Base-by-base conservation (phyloP, 2,113 vertebrate genomes). In the Pseudorhombus dupliciocellatus region DNA sequence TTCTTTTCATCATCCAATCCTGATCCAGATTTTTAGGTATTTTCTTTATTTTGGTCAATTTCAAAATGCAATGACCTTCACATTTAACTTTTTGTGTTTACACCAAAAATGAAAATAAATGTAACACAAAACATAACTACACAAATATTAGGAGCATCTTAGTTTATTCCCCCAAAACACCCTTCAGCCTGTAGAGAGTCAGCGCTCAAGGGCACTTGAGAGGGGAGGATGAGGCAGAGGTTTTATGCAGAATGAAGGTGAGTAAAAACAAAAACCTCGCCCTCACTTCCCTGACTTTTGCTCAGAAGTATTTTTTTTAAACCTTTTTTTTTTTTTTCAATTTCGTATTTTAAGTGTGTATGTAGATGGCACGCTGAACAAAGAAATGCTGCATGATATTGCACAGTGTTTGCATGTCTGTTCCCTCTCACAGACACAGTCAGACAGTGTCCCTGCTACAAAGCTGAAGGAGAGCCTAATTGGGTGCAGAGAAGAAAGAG, bases 401-500 rank as follows among this genome's bases (percentile, higher is more conserved):
- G 64, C 74, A 31, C 68, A 25, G 15, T 52, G 61, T 62, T 44
- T 81, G 26, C 87, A 80, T 83, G 60, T 58, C n/a, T 83, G 67
- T 77, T 73, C 51, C 10, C 31, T 16, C 20, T 57, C 59, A 78
- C 63, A 72, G 62, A 57, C 73, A 75, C 68, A 77, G 57, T 62
- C 80, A 70, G 77, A 82, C 60, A 15, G 44, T 11, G 60, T 70
- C 30, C 56, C 70, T 71, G 82, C 61, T 66, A 77, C 74, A 87
- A 84, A 86, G 79, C 81, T 53, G 56, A 72, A 85, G 51, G 72
- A 87, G 68, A 86, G 78, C 80, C 87, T 93, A 93, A 93, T 93
- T 94, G 89, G 88, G 73, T 52, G 4, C 56, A 66, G 73, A 78
- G 79, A 87, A 89, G 68, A 92, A 92, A 90, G 82, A 75, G 87